phyloP scores from a whole-genome alignment of 2,888 invertebrate species.

The Tethea ocularis region DNA sequence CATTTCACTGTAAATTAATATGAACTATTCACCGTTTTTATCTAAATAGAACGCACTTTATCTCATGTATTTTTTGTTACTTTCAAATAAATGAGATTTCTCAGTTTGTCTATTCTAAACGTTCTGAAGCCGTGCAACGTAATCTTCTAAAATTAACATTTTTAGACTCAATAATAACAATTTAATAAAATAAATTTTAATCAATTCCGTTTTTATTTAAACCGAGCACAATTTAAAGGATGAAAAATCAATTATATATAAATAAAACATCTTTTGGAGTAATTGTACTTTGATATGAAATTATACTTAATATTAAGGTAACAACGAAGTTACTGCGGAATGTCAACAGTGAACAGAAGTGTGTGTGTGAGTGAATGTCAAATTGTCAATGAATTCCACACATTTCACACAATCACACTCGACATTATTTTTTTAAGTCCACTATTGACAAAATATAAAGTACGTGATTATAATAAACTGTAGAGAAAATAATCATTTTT shows the following conservation, averaged over 20 bases:
- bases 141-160: slow-evolving; percentile 16
- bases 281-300: slow-evolving; percentile 2
- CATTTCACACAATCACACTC: neutral
- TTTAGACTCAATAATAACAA: slow-evolving; percentile 30
- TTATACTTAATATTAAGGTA: neutral
- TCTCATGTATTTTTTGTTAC: neutral
- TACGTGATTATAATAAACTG: no score
- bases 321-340: neutral
- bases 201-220: slow-evolving; percentile 15
- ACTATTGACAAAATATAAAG: no score
- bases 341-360: neutral
- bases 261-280: neutral
- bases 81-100: slow-evolving; percentile 23
- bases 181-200: slow-evolving; percentile 19
- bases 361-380: neutral
- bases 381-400: neutral
- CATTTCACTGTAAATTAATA: slow-evolving; percentile 9
- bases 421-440: no score
- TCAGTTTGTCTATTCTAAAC: slow-evolving; percentile 11
- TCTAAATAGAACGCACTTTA: neutral
- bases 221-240: slow-evolving; percentile 12
- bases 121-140: neutral
- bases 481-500: neutral
- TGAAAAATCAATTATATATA: slow-evolving; percentile 12
- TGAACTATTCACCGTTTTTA: neutral